These are phyloP conservation scores for Zaprionus tsacasi DNA, from an alignment of 1,140 invertebrate genomes.

Conservation along the genomic window DNA sequence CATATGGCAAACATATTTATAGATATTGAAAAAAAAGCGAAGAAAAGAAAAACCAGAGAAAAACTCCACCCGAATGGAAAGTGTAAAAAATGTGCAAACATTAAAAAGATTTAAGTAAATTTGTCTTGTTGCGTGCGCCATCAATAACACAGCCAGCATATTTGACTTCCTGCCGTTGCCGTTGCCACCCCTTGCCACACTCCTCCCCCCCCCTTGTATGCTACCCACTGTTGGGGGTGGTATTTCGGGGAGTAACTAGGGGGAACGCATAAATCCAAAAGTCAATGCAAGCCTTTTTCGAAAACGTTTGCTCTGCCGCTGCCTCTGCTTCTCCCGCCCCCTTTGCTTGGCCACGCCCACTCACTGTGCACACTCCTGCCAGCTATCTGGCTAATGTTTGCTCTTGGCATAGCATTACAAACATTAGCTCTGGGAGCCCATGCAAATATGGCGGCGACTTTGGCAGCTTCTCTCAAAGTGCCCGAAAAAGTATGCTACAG, in stretches of 20 bases:
- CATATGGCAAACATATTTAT: conserved; percentile 57
- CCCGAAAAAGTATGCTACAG: conserved; percentile 72
- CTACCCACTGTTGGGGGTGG: neutral
- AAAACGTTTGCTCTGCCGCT: conserved; percentile 31
- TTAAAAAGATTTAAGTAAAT: conserved; percentile 82
- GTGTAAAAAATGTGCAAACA: conserved; percentile 76
- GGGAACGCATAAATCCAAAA: conserved; percentile 47
- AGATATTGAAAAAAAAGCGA: conserved; percentile 61
- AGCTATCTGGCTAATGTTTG: conserved; percentile 58
- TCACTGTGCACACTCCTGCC: conserved; percentile 35
- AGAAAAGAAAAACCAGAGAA: neutral
- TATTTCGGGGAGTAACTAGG: conserved; percentile 26
- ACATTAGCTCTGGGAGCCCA: conserved; percentile 58
- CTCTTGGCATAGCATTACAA: conserved; percentile 57
- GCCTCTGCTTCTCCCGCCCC: neutral
- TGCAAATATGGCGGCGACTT: conserved; percentile 68
- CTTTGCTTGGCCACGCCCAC: neutral
- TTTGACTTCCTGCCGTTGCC: conserved; percentile 56
- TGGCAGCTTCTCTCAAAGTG: conserved; percentile 43
- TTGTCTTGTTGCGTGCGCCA: conserved; percentile 79
- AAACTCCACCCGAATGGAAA: neutral
- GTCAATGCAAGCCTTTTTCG: conserved; percentile 54
- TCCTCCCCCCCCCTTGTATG: conserved; percentile 1
- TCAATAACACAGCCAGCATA: conserved; percentile 80
- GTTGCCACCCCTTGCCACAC: neutral